Evolutionary conservation across 2,888 invertebrate species (phyloP), one percentile per base, ranked within the genome.

Genomic region (Andrena marginata): DNA sequence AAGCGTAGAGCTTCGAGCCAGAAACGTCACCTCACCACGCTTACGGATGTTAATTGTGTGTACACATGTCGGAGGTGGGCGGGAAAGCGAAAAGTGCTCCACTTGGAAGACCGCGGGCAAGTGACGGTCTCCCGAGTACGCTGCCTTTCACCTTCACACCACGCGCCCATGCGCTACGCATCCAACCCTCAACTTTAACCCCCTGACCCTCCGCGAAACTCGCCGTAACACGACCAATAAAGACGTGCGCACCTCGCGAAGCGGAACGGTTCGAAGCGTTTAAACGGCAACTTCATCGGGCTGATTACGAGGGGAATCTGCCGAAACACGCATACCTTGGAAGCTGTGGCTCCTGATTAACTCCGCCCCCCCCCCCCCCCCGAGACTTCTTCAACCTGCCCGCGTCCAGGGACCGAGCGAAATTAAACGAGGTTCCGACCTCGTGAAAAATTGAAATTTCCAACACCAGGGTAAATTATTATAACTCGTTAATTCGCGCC

Each of bases 121-220:
- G 84, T 92, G 92, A 89, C 82, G 89, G 29, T 56, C 67, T 63
- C 26, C 60, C 13, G 83, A 77, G 74, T 72, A 70, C 48, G 68
- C 73, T 31, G 64, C 26, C 74, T 83, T 77, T 87, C 85, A 86
- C 84, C 85, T 78, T 80, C 71, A 65, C 63, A 77, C 85, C 84
- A 83, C 89, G 89, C 89, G 88, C 84, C 77, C 86, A 80, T 85
- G 83, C 77, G 85, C 87, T 83, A 89, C 92, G 89, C 91, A 89
- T 83, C 82, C 86, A 84, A 77, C 89, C 88, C 87, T 82, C 81
- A 79, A 70, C 80, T 79, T 84, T 80, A 83, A 85, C 85, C 82
- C 69, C 75, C 70, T 26, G 33, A 69, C 60, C 51, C 26, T 29
- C 16, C 6, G 10, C 26, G 10, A 35, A 59, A 29, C 54, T 64